phyloP scores from a whole-genome alignment of 2,888 invertebrate genomes.

The Acronicta psi region DNA sequence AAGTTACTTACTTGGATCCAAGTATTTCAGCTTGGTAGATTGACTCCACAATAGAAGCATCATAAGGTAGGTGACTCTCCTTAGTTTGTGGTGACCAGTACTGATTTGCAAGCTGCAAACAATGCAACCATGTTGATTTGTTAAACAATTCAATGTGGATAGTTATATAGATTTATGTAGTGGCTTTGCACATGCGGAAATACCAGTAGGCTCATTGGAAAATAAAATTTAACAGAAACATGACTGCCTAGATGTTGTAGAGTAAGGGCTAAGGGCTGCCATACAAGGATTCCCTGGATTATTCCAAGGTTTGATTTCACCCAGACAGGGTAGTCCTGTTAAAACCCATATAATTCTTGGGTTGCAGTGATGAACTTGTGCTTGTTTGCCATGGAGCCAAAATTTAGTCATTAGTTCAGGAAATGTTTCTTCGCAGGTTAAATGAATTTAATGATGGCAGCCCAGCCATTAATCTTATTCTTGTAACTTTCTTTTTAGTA shows the following conservation, averaged over 20 bases:
- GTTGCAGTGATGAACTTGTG: neutral
- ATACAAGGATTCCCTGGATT: neutral
- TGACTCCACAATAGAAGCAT: slow-evolving; percentile 94
- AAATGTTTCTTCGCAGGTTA: no score
- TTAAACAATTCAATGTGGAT: slow-evolving; percentile 78
- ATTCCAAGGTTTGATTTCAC: neutral
- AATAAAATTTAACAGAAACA: slow-evolving; percentile 40
- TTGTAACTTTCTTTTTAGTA: no score
- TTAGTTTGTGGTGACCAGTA: slow-evolving; percentile 97
- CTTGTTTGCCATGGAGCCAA: no score
- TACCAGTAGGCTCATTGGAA: slow-evolving; percentile 79
- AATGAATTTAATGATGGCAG: no score
- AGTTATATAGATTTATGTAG: slow-evolving; percentile 80
- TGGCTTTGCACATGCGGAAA: slow-evolving; percentile 51
- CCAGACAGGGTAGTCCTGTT: neutral
- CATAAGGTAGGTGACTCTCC: slow-evolving; percentile 92
- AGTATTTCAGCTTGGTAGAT: slow-evolving; percentile 96
- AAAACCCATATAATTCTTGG: neutral
- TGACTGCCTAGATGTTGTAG: slow-evolving; percentile 53
- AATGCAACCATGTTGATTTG: slow-evolving; percentile 80
- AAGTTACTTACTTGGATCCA: slow-evolving; percentile 92
- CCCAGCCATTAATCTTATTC: no score
- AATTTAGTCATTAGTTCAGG: neutral
- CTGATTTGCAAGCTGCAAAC: slow-evolving; percentile 94
- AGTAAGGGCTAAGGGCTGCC: neutral